Evolutionary conservation across 2,888 invertebrate genomes (phyloP), one percentile per base, ranked within the genome.

Genomic region (Antheraea assamensis): DNA sequence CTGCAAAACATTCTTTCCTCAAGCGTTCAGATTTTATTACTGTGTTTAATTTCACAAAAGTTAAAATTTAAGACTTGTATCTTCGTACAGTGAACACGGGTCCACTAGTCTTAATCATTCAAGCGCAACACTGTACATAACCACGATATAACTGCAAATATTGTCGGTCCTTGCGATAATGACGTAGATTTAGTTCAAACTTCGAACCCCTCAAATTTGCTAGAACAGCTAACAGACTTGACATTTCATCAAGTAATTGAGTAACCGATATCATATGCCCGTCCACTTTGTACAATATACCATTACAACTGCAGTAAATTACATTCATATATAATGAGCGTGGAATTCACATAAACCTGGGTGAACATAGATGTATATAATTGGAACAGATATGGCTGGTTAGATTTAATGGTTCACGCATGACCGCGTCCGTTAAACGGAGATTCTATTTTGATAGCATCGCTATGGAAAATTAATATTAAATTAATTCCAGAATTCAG

Each of bases 401-500:
- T 78, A 78, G 78, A 78, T 81, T 79, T 81, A 85, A 85, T 81
- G 79, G 80, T 79, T 80, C 79, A 79, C 81, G 77, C 75, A 79
- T 74, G 74, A 64, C 64, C 79, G 77, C 75, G 81, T 81, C 78
- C 82, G 82, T 84, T 79, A 80, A 83, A 83, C 79, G 78, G 79
- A 78, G 80, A 78, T 79, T 81, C 79, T 82, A 85, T 83, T 86
- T 87, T 85, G 86, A 88, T 86, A 80, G 85, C 78, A 78, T 81
- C 83, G 82, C 86, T 87, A 85, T 82, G 81, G 81, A 78, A 82
- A 83, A 89, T 89, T 86, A 88, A 90, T 88, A 88, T 87, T 85
- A 85, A 87, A 88, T 90, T 87, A 89, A 90, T 88, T 87, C 81
- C 81, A 79, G 81, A 84, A 87, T 89, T 89, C 87, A 85, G 83